Base-by-base conservation (phyloP, 2,888 invertebrate species). In the Sympetrum striolatum region DNA sequence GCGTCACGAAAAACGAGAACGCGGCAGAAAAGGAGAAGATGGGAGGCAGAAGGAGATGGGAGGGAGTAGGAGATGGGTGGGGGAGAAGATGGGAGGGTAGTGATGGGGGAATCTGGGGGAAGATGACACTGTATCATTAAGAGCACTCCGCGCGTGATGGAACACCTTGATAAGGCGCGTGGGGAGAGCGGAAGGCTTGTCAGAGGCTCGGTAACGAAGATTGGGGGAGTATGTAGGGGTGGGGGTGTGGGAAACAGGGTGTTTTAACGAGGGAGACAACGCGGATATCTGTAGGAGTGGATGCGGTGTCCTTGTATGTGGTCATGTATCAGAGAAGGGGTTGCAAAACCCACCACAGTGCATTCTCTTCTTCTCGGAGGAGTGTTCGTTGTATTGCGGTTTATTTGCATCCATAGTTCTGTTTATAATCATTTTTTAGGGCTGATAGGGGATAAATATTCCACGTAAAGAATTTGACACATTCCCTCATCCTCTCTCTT, bases 121-220 rank as follows among this genome's bases (percentile, higher is more conserved):
- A 86, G 86, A 60, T 86, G 86, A 86, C 86, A 64, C 60, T 64
- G 60, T 82, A 82, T 82, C 58, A 58, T 58, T 82, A 64, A 86
- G 37, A 86, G 60, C 86, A 86, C 86, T 86, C 60, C 10, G 86
- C 64, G 82, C 22, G 86, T 60, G 86, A 64, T 86, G 86, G 39
- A 86, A 64, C 86, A 86, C 60, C 86, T 60, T 86, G 86, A 86
- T 60, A 86, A 64, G 39, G 86, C 64, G 86, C 22, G 60, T 37
- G 58, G 86, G 86, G 58, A 31, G 48, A 35, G 5, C 37, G 82
- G 53, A 35, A 58, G 25, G 58, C 73, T 73, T 73, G 73, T 73
- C 73, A 73, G 73, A 31, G 73, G 73, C 31, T 73, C 73, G 31
- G 73, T 73, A 73, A 73, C 73, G 73, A 73, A 73, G 73, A 73